Percentiles rank a stretch among this genome's conserved stretches.
These are phyloP conservation scores for Pheosia gnoma DNA, from an alignment of 2,888 invertebrate genomes.

Conservation along the genomic window DNA sequence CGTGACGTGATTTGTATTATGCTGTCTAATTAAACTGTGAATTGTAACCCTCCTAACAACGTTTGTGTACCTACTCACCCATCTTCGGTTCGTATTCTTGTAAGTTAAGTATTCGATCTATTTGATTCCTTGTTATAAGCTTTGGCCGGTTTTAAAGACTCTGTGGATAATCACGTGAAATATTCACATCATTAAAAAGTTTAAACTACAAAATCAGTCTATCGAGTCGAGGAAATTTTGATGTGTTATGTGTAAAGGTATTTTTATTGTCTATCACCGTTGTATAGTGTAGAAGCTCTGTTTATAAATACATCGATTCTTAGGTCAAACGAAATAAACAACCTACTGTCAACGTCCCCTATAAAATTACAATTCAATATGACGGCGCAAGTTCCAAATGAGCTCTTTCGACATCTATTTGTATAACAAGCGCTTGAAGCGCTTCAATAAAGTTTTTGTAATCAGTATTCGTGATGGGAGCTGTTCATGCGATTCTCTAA, in stretches of 20 bases:
- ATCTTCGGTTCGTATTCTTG: too few species aligned
- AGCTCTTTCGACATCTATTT: slow-evolving; percentile 5
- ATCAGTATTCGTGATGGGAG: neutral
- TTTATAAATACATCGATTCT: neutral
- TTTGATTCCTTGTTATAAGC: too few species aligned
- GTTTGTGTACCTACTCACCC: too few species aligned
- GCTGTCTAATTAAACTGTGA: neutral
- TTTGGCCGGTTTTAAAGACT: too few species aligned
- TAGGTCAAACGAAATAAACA: neutral
- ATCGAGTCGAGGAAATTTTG: too few species aligned
- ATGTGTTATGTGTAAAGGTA: too few species aligned
- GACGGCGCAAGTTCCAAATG: slow-evolving; percentile 4
- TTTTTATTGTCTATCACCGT: neutral
- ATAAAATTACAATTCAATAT: neutral
- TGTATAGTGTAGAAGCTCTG: neutral
- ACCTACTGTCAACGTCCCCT: neutral
- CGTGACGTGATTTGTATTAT: slow-evolving; percentile 1
- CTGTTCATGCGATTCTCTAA: slow-evolving; percentile 1
- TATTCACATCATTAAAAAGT: too few species aligned
- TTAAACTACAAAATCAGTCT: too few species aligned
- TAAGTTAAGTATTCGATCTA: too few species aligned
- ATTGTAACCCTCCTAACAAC: neutral
- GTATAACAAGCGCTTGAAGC: slow-evolving; percentile 4
- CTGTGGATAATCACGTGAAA: too few species aligned
- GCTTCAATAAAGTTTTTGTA: slow-evolving; percentile 5